phyloP scores from a whole-genome alignment of 92 coral and sea anemone genomes.

The Epizoanthus scotinus region DNA sequence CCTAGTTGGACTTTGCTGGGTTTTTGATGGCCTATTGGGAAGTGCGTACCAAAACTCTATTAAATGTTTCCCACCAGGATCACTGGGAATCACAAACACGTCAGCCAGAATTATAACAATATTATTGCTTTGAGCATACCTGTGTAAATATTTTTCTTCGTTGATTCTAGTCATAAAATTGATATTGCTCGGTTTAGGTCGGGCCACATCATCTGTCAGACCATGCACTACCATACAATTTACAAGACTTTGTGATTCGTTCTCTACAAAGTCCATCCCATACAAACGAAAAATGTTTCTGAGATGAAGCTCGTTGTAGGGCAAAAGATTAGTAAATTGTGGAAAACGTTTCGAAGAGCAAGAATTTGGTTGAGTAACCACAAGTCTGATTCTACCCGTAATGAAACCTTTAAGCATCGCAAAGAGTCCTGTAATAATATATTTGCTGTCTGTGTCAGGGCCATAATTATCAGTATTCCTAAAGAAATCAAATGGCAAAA shows the following conservation, averaged over 20 bases:
- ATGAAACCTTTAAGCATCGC: neutral
- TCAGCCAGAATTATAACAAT: neutral
- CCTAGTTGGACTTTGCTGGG: neutral
- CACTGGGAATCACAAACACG: neutral
- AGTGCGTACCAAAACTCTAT: neutral
- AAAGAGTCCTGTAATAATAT: neutral
- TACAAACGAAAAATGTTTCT: neutral
- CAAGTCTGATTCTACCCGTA: neutral
- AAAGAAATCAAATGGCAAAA: neutral
- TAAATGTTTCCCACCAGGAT: neutral
- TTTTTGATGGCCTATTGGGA: neutral
- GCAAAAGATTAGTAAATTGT: neutral
- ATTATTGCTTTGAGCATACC: neutral
- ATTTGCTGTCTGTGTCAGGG: neutral
- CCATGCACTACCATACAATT: neutral
- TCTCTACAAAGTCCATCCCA: neutral
- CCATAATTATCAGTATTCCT: no score
- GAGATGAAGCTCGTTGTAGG: neutral
- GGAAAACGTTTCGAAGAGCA: no score
- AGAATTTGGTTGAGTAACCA: no score
- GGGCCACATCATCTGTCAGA: neutral
- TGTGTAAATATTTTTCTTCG: neutral
- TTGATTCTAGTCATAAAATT: no score
- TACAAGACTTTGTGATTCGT: neutral
- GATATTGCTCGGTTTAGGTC: no score